phyloP scores from a whole-genome alignment of 2,888 invertebrate species.

The Melanostoma mellinum region DNA sequence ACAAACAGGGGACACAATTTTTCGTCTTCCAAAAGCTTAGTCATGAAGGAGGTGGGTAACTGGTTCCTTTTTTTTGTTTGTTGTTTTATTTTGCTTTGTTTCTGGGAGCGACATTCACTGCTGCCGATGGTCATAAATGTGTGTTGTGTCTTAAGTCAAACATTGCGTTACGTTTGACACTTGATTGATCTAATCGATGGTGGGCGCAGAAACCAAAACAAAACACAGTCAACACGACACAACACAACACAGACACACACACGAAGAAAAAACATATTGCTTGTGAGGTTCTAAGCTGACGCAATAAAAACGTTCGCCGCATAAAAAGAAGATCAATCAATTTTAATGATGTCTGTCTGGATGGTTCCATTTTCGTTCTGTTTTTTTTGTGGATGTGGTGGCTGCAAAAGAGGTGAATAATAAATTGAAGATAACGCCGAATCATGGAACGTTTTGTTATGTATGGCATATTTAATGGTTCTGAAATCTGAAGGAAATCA shows the following conservation, averaged over 20 bases:
- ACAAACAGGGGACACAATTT: background rate
- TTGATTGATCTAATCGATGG: slow-evolving; percentile 67
- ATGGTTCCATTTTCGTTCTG: slow-evolving; percentile 18
- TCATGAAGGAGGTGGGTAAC: slow-evolving; percentile 12
- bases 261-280: background rate
- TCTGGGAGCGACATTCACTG: slow-evolving; percentile 1
- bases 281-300: slow-evolving; percentile 13
- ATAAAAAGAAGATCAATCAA: slow-evolving; percentile 67
- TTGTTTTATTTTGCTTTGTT: slow-evolving; percentile 7
- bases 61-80: background rate
- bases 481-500: slow-evolving; percentile 31
- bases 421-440: slow-evolving; percentile 52
- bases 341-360: slow-evolving; percentile 67
- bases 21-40: background rate
- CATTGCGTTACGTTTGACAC: slow-evolving; percentile 39
- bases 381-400: background rate
- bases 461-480: slow-evolving; percentile 51
- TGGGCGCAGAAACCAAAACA: too few relatives aligned
- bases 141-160: slow-evolving; percentile 31
- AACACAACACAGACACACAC: slow-evolving; percentile 6
- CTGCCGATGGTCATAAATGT: slow-evolving; percentile 44
- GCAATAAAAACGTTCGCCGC: slow-evolving; percentile 51
- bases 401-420: slow-evolving; percentile 22
- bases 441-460: slow-evolving; percentile 15
- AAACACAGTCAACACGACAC: too few relatives aligned